These are phyloP conservation scores for Timema cristinae DNA, from an alignment of 2,888 invertebrate species.

Conservation along the genomic window DNA sequence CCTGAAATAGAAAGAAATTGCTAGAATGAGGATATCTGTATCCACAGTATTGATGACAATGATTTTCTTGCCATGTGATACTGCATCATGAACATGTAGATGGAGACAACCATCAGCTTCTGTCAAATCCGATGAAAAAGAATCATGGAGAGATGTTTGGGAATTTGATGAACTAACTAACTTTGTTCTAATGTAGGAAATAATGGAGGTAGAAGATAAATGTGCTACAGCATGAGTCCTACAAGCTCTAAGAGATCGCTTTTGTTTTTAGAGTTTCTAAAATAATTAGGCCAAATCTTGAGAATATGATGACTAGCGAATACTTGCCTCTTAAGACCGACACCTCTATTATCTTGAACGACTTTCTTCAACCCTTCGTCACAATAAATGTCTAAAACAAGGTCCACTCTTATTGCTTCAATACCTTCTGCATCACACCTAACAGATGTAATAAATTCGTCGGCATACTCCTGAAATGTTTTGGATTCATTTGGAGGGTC, in stretches of 20 bases:
- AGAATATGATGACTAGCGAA: neutral
- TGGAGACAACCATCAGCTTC: neutral
- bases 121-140: neutral
- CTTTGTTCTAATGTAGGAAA: neutral
- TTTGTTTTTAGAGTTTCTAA: neutral
- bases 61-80: too few relatives aligned
- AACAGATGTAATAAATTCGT: neutral
- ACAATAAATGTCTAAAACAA: neutral
- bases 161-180: neutral
- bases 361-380: neutral
- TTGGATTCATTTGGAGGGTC: neutral
- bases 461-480: neutral
- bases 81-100: neutral
- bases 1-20: constrained; percentile 13
- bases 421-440: neutral
- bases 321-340: neutral
- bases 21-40: neutral
- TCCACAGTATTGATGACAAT: neutral
- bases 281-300: neutral
- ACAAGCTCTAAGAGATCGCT: neutral
- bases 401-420: neutral
- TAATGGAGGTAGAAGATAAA: neutral
- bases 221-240: neutral
- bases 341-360: neutral
- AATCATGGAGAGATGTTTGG: neutral